Evolutionary conservation across 1,140 invertebrate species (phyloP).

Genomic region (Drosophila funebris): DNA sequence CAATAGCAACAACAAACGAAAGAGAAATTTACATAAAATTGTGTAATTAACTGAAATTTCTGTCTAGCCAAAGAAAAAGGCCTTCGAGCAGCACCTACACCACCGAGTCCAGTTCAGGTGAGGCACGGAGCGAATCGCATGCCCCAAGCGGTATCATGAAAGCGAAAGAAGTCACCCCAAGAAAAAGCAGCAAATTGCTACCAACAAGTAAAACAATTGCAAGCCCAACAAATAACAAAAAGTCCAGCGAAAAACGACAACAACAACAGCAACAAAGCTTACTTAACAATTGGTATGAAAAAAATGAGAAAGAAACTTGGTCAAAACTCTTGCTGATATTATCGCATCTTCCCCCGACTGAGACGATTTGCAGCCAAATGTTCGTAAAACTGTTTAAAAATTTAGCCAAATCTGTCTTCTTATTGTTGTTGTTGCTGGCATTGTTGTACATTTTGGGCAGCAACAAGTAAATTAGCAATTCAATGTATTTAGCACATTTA

Average conservation of each 20-base stretch:
- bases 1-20: slow-evolving; percentile 33
- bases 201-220: slow-evolving; percentile 48
- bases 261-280: slow-evolving; percentile 58
- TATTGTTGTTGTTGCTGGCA: slow-evolving; percentile 22
- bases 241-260: slow-evolving; percentile 17
- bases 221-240: slow-evolving; percentile 31
- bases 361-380: slow-evolving; percentile 36
- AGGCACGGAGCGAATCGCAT: slow-evolving; percentile 25
- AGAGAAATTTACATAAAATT: slow-evolving; percentile 82
- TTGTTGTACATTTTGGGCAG: slow-evolving; percentile 9
- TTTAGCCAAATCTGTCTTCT: slow-evolving; percentile 57
- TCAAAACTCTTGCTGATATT: slow-evolving; percentile 62
- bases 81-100: slow-evolving; percentile 66
- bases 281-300: slow-evolving; percentile 58
- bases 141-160: slow-evolving; percentile 40
- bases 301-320: slow-evolving; percentile 75
- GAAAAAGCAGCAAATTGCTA: slow-evolving; percentile 28
- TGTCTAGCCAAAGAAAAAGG: slow-evolving; percentile 49
- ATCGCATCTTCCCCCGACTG: slow-evolving; percentile 38
- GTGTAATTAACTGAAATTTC: slow-evolving; percentile 71
- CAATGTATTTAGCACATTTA: too few species aligned
- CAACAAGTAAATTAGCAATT: slow-evolving; percentile 36
- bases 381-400: slow-evolving; percentile 55
- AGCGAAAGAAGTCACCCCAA: slow-evolving; percentile 65
- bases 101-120: slow-evolving; percentile 30